These are phyloP conservation scores for Brachirus orientalis DNA, from an alignment of 2,113 vertebrate species.

Conservation along the genomic window DNA sequence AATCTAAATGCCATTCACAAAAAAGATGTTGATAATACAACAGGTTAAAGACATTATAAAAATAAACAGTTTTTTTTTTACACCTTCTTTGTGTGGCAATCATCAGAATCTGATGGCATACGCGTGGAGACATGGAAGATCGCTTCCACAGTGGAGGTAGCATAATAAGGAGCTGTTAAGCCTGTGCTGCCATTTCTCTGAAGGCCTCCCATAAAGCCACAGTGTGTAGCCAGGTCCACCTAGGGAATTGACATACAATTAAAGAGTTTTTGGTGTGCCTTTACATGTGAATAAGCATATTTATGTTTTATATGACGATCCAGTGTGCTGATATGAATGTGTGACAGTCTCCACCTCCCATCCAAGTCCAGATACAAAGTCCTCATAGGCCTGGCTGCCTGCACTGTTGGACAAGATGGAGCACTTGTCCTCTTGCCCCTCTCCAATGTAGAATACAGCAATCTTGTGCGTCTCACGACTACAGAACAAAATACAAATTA, in stretches of 20 bases:
- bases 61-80: conserved; percentile 12
- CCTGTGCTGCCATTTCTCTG: conserved; percentile 98
- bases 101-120: conserved; percentile 96
- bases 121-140: conserved; percentile 98
- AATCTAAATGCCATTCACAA: neutral
- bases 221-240: conserved; percentile 94
- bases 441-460: conserved; percentile 96
- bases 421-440: conserved; percentile 97
- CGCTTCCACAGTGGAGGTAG: conserved; percentile 96
- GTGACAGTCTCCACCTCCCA: conserved; percentile 89
- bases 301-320: neutral
- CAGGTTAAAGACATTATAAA: neutral
- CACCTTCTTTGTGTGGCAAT: conserved; percentile 98
- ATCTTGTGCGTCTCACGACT: conserved; percentile 99
- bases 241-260: conserved; percentile 56
- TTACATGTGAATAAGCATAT: conserved; percentile 6
- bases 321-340: neutral
- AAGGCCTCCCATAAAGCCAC: conserved; percentile 97
- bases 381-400: conserved; percentile 95
- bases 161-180: conserved; percentile 93
- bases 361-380: conserved; percentile 96
- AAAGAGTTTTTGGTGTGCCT: neutral
- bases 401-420: conserved; percentile 95
- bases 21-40: neutral
- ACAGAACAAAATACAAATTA: conserved; percentile 37